Percentiles rank a stretch among this genome's conserved stretches.
Evolutionary conservation across 2,113 vertebrate genomes (phyloP).

Genomic region (Chamaetylas fuelleborni): DNA sequence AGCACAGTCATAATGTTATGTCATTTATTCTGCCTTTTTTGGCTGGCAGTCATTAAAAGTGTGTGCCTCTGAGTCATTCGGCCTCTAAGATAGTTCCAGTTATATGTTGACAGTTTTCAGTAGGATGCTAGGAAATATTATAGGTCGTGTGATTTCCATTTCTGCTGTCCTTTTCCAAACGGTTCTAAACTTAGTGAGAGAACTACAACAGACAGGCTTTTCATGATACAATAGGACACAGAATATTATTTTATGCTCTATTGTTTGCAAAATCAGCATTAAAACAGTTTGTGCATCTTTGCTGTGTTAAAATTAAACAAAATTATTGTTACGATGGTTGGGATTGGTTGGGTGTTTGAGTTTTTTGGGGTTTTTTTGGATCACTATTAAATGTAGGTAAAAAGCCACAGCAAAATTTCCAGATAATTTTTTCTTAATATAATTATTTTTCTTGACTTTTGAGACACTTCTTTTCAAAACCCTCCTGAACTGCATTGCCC

Average conservation of each 20-base stretch:
- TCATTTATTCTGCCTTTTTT: background rate
- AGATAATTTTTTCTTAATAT: background rate
- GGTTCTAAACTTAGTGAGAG: background rate
- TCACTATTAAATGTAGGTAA: background rate
- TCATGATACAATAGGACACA: background rate
- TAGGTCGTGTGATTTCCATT: background rate
- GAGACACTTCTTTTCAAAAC: conserved; percentile 31
- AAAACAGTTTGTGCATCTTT: background rate
- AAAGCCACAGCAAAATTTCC: background rate
- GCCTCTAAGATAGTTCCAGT: background rate
- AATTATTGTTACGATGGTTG: background rate
- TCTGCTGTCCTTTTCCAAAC: background rate
- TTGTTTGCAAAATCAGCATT: background rate
- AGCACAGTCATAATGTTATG: background rate
- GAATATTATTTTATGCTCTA: background rate
- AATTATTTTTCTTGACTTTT: conserved; percentile 28
- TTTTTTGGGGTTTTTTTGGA: background rate
- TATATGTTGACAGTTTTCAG: background rate
- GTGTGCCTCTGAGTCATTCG: background rate
- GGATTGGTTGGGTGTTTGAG: background rate
- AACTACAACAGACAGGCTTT: background rate
- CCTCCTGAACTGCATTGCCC: background rate
- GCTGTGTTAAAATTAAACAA: background rate
- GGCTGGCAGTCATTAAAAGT: background rate
- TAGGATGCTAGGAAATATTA: background rate